Evolutionary conservation across 1,140 invertebrate genomes (phyloP).

Genomic region (Drosophila willistoni): DNA sequence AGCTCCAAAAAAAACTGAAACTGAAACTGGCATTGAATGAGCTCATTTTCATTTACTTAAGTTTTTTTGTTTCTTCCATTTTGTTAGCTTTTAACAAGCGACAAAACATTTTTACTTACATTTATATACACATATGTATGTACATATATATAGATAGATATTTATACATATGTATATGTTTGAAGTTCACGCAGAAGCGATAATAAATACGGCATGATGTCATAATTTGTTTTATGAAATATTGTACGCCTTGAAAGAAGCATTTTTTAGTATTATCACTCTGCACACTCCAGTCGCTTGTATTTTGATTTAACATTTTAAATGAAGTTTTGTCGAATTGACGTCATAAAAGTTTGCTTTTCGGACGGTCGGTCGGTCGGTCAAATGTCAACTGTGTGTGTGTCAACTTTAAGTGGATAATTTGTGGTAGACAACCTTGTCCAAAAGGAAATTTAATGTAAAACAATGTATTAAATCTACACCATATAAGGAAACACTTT

Average conservation of each 20-base stretch:
- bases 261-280: conserved; percentile 6
- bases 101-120: conserved; percentile 5
- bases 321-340: conserved; percentile 12
- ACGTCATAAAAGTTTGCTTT: conserved; percentile 15
- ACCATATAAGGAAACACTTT: background rate
- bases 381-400: conserved; percentile 47
- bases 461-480: background rate
- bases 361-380: background rate
- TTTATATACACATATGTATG: background rate
- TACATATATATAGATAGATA: background rate
- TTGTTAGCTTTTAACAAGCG: conserved; percentile 2
- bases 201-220: conserved; percentile 74
- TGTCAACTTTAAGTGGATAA: conserved; percentile 53
- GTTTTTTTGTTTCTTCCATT: conserved; percentile 18
- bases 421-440: conserved; percentile 27
- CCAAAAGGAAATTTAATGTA: conserved; percentile 30
- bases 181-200: conserved; percentile 67
- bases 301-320: conserved; percentile 19
- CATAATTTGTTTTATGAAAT: conserved; percentile 63
- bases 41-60: conserved; percentile 32
- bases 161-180: conserved; percentile 23
- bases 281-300: background rate
- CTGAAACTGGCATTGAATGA: conserved; percentile 19
- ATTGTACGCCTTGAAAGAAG: conserved; percentile 6
- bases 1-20: conserved; percentile 17